These are phyloP conservation scores for Symphodus melops DNA, from an alignment of 2,113 vertebrate species.

Conservation along the genomic window DNA sequence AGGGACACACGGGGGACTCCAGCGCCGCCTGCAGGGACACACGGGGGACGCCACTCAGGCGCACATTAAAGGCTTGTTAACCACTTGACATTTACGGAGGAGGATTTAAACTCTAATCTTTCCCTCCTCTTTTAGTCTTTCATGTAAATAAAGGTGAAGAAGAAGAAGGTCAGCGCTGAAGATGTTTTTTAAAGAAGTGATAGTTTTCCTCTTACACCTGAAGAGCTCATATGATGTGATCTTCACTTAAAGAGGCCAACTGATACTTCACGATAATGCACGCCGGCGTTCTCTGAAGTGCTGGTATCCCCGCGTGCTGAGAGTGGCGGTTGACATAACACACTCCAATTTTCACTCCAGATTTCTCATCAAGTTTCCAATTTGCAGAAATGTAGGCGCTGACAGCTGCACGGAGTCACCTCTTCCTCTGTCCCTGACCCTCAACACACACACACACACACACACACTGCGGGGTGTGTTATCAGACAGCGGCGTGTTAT, in stretches of 20 bases:
- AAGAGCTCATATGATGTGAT: not conserved
- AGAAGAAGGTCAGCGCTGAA: not conserved
- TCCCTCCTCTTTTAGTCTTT: not conserved
- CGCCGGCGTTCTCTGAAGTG: conserved; percentile 14
- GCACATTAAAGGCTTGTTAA: not conserved
- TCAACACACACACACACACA: conserved; percentile 23
- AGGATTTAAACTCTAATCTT: not conserved
- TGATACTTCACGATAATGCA: not conserved
- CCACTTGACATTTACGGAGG: not conserved
- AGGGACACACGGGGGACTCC: too few species aligned
- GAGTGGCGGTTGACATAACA: conserved; percentile 39
- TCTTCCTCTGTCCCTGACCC: conserved; percentile 38
- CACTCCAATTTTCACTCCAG: conserved; percentile 40
- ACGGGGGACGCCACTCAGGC: too few species aligned
- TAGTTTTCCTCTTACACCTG: not conserved
- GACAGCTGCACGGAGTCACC: conserved; percentile 49
- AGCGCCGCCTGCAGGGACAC: too few species aligned
- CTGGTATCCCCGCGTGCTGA: conserved; percentile 6
- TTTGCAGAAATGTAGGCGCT: conserved; percentile 44
- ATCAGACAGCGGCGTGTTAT: too few species aligned
- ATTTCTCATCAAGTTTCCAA: conserved; percentile 60
- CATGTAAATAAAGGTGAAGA: not conserved
- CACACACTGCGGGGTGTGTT: conserved; percentile 9
- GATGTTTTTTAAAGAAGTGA: not conserved
- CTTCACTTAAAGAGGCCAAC: not conserved